Evolutionary conservation across 2,113 vertebrate genomes (phyloP).

Genomic region (Hypanus sabinus): DNA sequence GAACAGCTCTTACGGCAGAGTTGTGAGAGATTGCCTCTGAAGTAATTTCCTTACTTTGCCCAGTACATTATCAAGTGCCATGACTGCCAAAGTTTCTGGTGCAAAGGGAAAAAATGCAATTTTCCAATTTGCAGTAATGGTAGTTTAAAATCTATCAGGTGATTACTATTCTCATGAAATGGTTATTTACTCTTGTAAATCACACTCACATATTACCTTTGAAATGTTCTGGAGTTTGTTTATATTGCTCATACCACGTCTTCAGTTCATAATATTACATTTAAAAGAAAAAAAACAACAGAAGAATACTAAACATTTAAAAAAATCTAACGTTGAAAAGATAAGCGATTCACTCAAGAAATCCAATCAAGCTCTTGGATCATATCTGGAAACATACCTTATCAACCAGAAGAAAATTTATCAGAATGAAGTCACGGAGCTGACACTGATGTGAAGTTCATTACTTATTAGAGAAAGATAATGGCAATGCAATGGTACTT

Average conservation of each 20-base stretch:
- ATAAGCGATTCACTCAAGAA: background rate
- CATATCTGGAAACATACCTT: background rate
- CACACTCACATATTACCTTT: background rate
- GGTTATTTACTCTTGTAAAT: background rate
- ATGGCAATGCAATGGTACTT: background rate
- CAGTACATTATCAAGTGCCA: background rate
- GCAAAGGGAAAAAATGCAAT: background rate
- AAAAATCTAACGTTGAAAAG: too few species aligned
- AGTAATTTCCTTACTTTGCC: background rate
- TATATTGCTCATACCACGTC: background rate
- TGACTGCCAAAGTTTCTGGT: background rate
- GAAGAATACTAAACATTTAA: background rate
- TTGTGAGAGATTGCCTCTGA: background rate
- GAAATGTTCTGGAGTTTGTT: background rate
- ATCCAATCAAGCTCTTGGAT: background rate
- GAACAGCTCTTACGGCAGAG: background rate
- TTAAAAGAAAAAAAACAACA: too few species aligned
- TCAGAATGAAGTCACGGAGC: background rate
- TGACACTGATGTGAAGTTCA: background rate
- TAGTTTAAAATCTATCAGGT: background rate
- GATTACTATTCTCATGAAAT: background rate
- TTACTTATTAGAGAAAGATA: background rate
- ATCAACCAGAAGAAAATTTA: background rate
- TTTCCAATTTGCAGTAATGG: background rate
- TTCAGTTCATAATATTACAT: too few species aligned